Percentiles rank a stretch among this genome's conserved stretches.
Evolutionary conservation across 2,888 invertebrate species (phyloP).

Genomic region (Lepidochitona cinerea): DNA sequence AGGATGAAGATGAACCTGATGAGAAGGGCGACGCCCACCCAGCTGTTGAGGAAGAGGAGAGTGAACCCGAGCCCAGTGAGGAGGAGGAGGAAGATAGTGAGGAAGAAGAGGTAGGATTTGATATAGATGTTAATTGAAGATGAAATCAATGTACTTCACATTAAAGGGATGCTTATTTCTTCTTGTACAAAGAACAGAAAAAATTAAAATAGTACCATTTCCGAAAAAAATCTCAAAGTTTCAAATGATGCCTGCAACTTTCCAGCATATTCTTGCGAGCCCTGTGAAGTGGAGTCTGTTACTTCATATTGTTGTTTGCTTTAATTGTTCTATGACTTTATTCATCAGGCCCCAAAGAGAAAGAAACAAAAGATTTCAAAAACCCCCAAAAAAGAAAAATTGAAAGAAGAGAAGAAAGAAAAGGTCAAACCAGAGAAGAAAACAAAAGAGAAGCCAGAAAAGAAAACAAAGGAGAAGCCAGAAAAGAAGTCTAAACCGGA

Average conservation of each 20-base stretch:
- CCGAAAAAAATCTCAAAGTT: too few relatives aligned
- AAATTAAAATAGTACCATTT: too few relatives aligned
- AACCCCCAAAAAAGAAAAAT: conserved; percentile 28
- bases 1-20: conserved; percentile 39
- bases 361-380: conserved; percentile 44
- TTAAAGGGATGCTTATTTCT: too few relatives aligned
- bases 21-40: conserved; percentile 37
- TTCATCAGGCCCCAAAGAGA: conserved; percentile 50
- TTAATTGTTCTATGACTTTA: too few relatives aligned
- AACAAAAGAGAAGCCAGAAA: conserved; percentile 54
- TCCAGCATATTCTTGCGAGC: too few relatives aligned
- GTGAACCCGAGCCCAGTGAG: conserved; percentile 42
- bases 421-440: conserved; percentile 51
- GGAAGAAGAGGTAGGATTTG: conserved; percentile 25
- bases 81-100: conserved; percentile 41
- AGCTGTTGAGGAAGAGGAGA: conserved; percentile 30
- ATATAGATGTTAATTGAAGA: too few relatives aligned
- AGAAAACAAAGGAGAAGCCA: conserved; percentile 19
- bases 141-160: too few relatives aligned
- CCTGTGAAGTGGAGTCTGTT: too few relatives aligned
- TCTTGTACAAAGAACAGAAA: too few relatives aligned
- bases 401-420: conserved; percentile 49
- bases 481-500: conserved; percentile 32
- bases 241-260: too few relatives aligned
- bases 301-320: too few relatives aligned